Conservation (phyloP, 1,140 invertebrate species). For the Tetragonula clypearis region DNA sequence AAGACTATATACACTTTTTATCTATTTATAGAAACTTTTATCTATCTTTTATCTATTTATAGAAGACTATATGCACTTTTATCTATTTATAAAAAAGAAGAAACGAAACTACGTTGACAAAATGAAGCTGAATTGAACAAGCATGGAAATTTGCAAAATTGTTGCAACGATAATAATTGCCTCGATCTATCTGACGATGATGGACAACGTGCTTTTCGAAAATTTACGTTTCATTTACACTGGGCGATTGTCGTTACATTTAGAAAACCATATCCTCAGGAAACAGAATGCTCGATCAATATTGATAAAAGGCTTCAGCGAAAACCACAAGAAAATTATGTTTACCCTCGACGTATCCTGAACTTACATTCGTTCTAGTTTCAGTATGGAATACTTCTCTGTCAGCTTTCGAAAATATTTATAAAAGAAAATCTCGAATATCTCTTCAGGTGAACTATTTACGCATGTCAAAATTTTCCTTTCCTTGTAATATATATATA, state of each 20-base stretch:
- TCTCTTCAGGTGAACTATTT: not conserved
- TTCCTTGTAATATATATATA: no score
- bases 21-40: no score
- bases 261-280: not conserved
- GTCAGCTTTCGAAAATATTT: not conserved
- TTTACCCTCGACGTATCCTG: not conserved
- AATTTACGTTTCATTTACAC: not conserved
- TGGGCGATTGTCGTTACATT: not conserved
- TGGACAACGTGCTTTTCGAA: not conserved
- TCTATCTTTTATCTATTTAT: no score
- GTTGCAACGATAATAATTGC: fast-evolving
- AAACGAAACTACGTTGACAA: not conserved
- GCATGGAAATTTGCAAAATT: not conserved
- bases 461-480: not conserved
- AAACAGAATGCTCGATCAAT: not conserved
- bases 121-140: not conserved
- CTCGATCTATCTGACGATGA: not conserved
- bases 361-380: not conserved
- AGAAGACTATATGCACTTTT: no score
- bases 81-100: not conserved
- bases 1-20: no score
- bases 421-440: not conserved
- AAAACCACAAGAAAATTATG: not conserved
- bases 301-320: not conserved
- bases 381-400: not conserved